Conservation (phyloP, 2,888 invertebrate genomes). For the Cyclophora albipunctata region DNA sequence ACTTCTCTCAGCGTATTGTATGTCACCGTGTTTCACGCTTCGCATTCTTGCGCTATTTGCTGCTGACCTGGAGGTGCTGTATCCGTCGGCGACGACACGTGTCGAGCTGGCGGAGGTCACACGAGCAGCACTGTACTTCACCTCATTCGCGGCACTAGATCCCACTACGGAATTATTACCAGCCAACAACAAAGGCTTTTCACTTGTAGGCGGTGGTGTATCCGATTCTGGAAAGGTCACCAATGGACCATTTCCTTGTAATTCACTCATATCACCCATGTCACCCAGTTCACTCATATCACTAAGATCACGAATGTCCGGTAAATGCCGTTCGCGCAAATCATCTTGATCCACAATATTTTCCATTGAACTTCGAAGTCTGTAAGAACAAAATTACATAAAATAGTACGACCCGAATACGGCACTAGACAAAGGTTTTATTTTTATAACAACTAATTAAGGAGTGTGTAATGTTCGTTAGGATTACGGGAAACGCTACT, state of each 20-base stretch:
- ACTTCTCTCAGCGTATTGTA: conserved; percentile 87
- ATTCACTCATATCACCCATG: conserved; percentile 67
- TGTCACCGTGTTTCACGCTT: conserved; percentile 85
- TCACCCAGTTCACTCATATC: conserved; percentile 68
- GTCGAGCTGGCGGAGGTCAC: conserved; percentile 83
- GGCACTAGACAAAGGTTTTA: neutral
- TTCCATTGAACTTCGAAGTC: conserved; percentile 84
- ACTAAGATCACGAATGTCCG: conserved; percentile 65
- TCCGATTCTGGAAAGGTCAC: conserved; percentile 89
- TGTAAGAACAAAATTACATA: conserved; percentile 31
- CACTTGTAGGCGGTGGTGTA: conserved; percentile 77
- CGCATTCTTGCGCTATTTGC: conserved; percentile 67
- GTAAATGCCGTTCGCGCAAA: conserved; percentile 56
- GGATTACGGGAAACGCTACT: conserved; percentile 45
- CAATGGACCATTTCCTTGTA: conserved; percentile 77
- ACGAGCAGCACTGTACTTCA: conserved; percentile 89
- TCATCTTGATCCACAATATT: conserved; percentile 83
- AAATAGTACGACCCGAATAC: too few relatives aligned
- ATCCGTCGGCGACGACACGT: conserved; percentile 87
- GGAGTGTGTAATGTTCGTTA: conserved; percentile 15
- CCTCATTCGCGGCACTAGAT: conserved; percentile 76
- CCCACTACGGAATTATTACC: conserved; percentile 57
- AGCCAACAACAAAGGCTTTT: conserved; percentile 62
- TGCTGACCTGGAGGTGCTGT: conserved; percentile 80
- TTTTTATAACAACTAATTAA: conserved; percentile 17